Evolutionary conservation across 2,797 vertebrate species (phyloP).

Genomic region (Platyrinchus mystaceus): DNA sequence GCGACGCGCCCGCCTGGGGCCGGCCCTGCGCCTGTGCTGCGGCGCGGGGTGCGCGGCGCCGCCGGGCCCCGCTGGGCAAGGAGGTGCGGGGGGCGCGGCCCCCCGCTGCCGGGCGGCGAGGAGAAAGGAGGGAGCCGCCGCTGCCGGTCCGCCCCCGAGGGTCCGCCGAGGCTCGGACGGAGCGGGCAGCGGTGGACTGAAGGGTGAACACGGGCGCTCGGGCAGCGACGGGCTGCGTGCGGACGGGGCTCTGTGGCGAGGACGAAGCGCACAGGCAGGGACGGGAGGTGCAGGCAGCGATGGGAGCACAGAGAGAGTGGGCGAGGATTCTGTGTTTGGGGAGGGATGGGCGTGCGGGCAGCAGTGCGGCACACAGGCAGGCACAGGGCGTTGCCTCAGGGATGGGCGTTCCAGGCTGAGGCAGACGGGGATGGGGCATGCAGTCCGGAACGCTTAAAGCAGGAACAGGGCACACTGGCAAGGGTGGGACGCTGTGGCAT

Average conservation of each 20-base stretch:
- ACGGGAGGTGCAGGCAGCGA: neutral
- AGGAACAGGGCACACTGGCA: fast-evolving
- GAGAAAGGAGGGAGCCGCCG: neutral
- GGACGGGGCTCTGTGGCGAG: neutral
- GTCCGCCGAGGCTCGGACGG: neutral
- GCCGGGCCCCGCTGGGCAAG: constrained; percentile 12
- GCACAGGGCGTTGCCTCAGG: too few relatives aligned
- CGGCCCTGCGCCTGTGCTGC: neutral
- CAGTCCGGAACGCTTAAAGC: neutral
- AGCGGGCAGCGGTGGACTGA: neutral
- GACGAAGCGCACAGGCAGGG: too few relatives aligned
- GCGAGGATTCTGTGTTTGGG: neutral
- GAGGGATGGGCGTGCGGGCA: neutral
- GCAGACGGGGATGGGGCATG: too few relatives aligned
- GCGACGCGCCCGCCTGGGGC: neutral
- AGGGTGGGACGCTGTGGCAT: neutral
- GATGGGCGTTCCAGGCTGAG: too few relatives aligned
- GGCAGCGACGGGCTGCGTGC: neutral
- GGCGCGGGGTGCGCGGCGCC: neutral
- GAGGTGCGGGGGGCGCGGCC: constrained; percentile 13
- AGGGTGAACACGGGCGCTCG: too few relatives aligned
- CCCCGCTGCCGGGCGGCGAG: neutral
- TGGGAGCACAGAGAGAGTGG: too few relatives aligned
- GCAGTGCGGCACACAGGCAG: too few relatives aligned
- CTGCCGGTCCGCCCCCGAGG: neutral